Base-by-base conservation (phyloP, 2,113 vertebrate genomes). In the Dolichotis patagonum region DNA sequence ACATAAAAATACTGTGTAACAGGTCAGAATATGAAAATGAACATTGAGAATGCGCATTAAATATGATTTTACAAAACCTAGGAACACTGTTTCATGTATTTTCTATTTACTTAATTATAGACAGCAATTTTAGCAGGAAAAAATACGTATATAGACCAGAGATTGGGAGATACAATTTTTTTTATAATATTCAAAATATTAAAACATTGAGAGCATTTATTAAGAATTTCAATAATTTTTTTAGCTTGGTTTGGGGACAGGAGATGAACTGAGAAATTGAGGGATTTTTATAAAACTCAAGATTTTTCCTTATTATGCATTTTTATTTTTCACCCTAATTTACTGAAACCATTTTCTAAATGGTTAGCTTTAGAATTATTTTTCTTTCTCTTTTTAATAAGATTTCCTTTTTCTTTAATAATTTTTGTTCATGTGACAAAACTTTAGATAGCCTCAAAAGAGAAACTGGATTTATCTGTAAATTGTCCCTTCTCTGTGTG, bases 371-470 rank as follows among this genome's bases (percentile, higher is more conserved):
- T 52, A 80, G 77, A 80, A 80, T 84, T 86, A 87, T 62, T 88
- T 95, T 83, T 82, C 46, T 96, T 81, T 62, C 12, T 94, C n/a
- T 58, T 77, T 52, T 8, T 65, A 84, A 69, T 6, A 4, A 60
- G 22, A 88, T 46, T 77, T 77, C 43, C 24, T 77, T 88, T 32
- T 60, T 60, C n/a, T 49, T 24, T 0, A n/a, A n/a, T 83, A 93
- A 81, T 91, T 98, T 95, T 88, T 95, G n/a, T 56, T 52, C 30
- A 62, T 2, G 0, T 94, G 49, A 88, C 16, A 17, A 87, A 93
- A 95, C 71, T 28, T 89, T 65, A 97, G 82, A 46, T 85, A 93
- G 6, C 86, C 96, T 83, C 82, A 54, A 96, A 96, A 96, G 41
- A 92, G 90, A 26, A 86, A 80, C 6, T 58, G 20, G 20, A 17